phyloP scores from a whole-genome alignment of 2,888 invertebrate species.

The Venustoraphidia nigricollis region DNA sequence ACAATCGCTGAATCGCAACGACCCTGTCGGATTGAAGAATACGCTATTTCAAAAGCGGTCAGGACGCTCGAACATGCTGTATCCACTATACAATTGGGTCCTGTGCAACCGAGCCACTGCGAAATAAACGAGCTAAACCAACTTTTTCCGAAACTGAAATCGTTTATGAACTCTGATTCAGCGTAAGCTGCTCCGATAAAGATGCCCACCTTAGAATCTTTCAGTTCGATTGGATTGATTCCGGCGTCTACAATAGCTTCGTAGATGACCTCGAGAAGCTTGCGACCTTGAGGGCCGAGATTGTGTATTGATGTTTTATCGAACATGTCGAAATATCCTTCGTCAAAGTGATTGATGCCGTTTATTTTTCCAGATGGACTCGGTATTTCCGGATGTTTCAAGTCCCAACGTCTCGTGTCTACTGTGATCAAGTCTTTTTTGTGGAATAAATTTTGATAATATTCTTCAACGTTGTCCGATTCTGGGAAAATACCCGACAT shows the following conservation, averaged over 20 bases:
- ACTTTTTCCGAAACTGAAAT: conserved; percentile 84
- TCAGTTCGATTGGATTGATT: conserved; percentile 49
- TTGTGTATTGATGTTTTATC: conserved; percentile 15
- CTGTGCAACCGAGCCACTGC: conserved; percentile 72
- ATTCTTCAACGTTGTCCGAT: conserved; percentile 43
- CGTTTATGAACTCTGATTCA: conserved; percentile 69
- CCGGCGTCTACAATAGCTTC: conserved; percentile 47
- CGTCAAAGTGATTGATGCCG: conserved; percentile 57
- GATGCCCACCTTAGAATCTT: conserved; percentile 62
- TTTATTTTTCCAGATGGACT: conserved; percentile 38
- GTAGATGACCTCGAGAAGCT: conserved; percentile 40
- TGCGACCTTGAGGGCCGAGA: conserved; percentile 39
- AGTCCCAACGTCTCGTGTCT: conserved; percentile 28
- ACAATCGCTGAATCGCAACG: conserved; percentile 77
- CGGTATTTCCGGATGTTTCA: conserved; percentile 52
- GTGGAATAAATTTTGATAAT: conserved; percentile 26
- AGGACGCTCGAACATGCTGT: conserved; percentile 83
- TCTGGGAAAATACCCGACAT: conserved; percentile 48
- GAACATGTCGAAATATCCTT: conserved; percentile 57
- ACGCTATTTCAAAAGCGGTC: conserved; percentile 69
- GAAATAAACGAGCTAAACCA: conserved; percentile 33
- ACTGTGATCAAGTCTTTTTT: conserved; percentile 41
- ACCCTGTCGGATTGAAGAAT: conserved; percentile 53
- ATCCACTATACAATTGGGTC: conserved; percentile 79
- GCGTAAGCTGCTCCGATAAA: conserved; percentile 65